These are phyloP conservation scores for Chionoecetes opilio DNA, from an alignment of 1,140 invertebrate species.

Conservation along the genomic window DNA sequence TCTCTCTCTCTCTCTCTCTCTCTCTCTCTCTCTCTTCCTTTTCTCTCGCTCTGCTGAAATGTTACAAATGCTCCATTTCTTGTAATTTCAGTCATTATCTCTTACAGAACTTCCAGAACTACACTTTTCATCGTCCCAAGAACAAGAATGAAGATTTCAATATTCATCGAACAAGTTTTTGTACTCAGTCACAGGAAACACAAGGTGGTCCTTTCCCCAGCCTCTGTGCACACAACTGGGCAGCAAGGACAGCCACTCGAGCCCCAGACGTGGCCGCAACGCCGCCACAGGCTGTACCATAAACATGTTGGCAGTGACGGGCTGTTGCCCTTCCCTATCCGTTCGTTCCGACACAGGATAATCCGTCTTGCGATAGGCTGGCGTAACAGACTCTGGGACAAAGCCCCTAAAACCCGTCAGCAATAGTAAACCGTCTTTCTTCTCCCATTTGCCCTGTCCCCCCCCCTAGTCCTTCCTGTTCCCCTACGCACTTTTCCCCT, in stretches of 20 bases:
- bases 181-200: no score
- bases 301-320: slow-evolving; percentile 17
- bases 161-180: neutral
- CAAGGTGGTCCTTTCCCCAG: neutral
- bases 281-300: slow-evolving; percentile 11
- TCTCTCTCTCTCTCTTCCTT: no score
- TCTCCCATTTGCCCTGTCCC: slow-evolving; percentile 19
- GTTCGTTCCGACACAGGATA: slow-evolving; percentile 15
- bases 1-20: no score
- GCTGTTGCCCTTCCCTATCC: slow-evolving; percentile 33
- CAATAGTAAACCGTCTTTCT: slow-evolving; percentile 9
- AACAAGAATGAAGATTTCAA: no score
- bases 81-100: no score
- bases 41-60: no score
- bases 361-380: slow-evolving; percentile 21
- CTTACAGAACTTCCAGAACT: no score
- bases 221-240: neutral
- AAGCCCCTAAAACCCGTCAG: slow-evolving; percentile 23
- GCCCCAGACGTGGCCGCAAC: neutral
- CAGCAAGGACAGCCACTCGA: neutral
- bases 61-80: no score
- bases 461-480: slow-evolving; percentile 23
- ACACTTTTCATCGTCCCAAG: no score
- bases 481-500: neutral
- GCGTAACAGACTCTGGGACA: slow-evolving; percentile 32